These are phyloP conservation scores for Conus betulinus DNA, from an alignment of 1,140 invertebrate genomes.

Conservation along the genomic window DNA sequence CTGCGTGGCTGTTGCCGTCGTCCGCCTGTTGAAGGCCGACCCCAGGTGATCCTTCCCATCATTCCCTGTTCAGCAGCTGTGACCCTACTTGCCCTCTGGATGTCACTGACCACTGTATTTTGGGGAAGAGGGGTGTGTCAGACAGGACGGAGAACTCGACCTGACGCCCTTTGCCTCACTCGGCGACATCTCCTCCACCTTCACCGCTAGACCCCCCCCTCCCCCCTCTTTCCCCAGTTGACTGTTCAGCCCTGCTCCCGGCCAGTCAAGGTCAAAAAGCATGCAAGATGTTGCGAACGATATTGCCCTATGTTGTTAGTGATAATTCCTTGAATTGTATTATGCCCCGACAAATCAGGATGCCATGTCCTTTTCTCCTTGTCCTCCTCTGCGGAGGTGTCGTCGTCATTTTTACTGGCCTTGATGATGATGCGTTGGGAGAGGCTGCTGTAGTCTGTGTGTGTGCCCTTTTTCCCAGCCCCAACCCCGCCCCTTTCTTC, in stretches of 20 bases:
- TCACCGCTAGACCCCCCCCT: conserved; percentile 18
- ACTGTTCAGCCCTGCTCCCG: not conserved
- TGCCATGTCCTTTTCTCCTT: too few relatives aligned
- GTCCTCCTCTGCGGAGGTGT: too few relatives aligned
- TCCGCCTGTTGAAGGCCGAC: conserved; percentile 12
- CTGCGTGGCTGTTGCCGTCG: not conserved
- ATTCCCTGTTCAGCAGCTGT: not conserved
- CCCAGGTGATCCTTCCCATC: conserved; percentile 28
- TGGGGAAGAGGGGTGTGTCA: not conserved
- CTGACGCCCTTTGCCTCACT: not conserved
- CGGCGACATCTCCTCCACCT: not conserved
- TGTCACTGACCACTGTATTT: too few relatives aligned
- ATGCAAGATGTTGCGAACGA: not conserved
- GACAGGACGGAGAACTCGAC: not conserved
- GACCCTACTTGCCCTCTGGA: not conserved
- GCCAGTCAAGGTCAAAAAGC: not conserved
- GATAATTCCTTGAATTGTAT: not conserved
- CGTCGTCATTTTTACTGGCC: too few relatives aligned
- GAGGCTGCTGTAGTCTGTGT: too few relatives aligned
- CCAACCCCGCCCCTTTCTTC: too few relatives aligned
- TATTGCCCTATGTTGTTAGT: not conserved
- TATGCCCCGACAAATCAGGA: too few relatives aligned
- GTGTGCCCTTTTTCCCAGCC: too few relatives aligned
- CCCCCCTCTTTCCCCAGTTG: not conserved
- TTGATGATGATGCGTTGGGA: too few relatives aligned